Percentiles rank a stretch among this genome's conserved stretches.
Evolutionary conservation across 2,113 vertebrate genomes (phyloP).

Genomic region (Petrocephalus zakoni): DNA sequence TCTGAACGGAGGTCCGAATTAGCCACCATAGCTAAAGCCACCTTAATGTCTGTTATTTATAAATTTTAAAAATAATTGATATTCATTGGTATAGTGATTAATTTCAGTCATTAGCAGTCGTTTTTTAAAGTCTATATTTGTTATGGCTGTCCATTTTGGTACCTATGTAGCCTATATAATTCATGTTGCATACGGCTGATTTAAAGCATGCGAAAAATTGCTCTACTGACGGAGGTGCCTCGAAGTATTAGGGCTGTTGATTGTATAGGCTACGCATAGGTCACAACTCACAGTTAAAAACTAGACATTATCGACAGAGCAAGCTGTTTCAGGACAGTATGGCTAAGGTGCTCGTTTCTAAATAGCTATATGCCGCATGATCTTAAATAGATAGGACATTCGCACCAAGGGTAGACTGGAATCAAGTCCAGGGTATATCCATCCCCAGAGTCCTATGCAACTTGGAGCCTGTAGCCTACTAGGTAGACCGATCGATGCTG

Average conservation of each 20-base stretch:
- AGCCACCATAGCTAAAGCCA: not conserved
- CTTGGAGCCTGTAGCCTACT: not conserved
- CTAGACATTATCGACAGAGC: not conserved
- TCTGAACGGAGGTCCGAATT: not conserved
- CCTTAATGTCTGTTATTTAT: not conserved
- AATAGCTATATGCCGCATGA: not conserved
- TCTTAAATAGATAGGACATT: not conserved
- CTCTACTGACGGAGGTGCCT: not conserved
- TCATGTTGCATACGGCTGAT: not conserved
- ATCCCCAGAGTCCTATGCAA: not conserved
- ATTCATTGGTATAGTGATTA: not conserved
- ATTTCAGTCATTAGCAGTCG: not conserved
- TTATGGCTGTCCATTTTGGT: not conserved
- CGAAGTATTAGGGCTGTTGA: not conserved
- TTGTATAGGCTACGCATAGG: not conserved
- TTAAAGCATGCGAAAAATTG: not conserved
- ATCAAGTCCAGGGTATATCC: not conserved
- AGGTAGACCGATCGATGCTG: not conserved
- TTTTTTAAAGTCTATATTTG: not conserved
- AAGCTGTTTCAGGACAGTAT: not conserved
- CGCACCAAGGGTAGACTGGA: not conserved
- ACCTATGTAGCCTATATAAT: not conserved
- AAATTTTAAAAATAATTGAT: not conserved
- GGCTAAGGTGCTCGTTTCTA: not conserved
- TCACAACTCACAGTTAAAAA: not conserved